Base-by-base conservation (phyloP, 2,888 invertebrate species). In the Cantharis nigra region DNA sequence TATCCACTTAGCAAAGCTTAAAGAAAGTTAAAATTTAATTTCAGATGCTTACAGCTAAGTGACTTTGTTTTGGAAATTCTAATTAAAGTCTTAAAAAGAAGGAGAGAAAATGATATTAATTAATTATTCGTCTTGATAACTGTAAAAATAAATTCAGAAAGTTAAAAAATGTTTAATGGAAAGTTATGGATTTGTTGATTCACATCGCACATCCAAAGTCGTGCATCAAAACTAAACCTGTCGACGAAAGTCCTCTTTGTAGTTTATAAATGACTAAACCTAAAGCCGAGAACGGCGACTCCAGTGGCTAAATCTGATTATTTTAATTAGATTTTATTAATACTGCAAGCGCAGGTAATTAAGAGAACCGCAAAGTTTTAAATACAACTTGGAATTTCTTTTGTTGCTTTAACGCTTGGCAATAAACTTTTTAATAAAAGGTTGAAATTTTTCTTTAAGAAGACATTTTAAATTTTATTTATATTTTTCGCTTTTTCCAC, bases 311-410 rank as follows among this genome's bases (percentile, higher is more conserved):
- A 80, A 80, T 80, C 79, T 78, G 79, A 80, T 80, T 80, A 79
- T 75, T 79, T 79, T 80, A 80, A 80, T 80, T 80, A 79, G 75
- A 74, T 80, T 80, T 78, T 79, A 79, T 78, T 78, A 79, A 77
- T 64, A 74, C 65, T 64, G 62, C 77, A 71, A 70, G 70, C 74
- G 74, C 65, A 63, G 71, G 71, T 73, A 73, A 74, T 77, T 72
- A 74, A 77, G 72, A 69, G 63, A 71, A 49, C 49, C 49, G n/a
- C 49, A 49, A 49, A 49, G 49, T 49, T 49, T 49, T 49, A 49
- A 49, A 49, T 49, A 49, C 5, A 49, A 49, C 49, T 49, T n/a
- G n/a, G n/a, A 64, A 33, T 63, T 74, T 63, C 26, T 28, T 70
- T 74, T 69, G 18, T 69, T 69, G 18, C 69, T 74, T 63, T 74